Evolutionary conservation across 2,797 vertebrate species (phyloP), one percentile per base, ranked within the genome.

Genomic region (Apogon hyalosoma): DNA sequence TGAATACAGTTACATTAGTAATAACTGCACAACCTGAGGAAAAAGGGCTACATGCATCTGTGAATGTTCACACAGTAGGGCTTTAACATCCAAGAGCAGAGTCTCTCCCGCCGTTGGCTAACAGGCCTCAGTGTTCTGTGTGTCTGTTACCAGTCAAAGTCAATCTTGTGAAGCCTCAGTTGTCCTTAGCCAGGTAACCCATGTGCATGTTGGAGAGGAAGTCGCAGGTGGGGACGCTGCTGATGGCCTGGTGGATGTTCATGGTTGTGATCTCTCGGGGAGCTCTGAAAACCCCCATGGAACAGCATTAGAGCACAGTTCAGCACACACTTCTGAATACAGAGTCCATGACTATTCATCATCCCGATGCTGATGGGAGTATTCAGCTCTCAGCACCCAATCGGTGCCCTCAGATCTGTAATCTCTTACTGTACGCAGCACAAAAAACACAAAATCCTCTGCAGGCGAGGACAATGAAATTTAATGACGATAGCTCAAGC

Each of bases 151-250:
- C 19, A 40, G 49, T 46, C 33, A 11, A 0, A 12, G 52, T 69
- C 64, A 33, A 3, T 43, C 4, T 6, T 10, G 12, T 24, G 45
- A n/a, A 1, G 42, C 38, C 52, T 88, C 84, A 90, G 75, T 87
- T 85, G 31, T 98, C 95, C 82, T 96, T 95, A 18, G 92, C 85
- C 86, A 96, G 66, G 82, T 94, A 92, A 58, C 97, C 98, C 98
- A 99, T 97, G 91, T 98, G 94, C 63, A 94, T 91, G 92, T 98
- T 99, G 72, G 97, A 97, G 78, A 99, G 95, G 89, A 99, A 99
- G 92, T 99, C 98, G 81, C 97, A 96, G 83, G 95, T 95, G 62
- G 98, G 96, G 90, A 97, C 93, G 87, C 93, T 96, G 79, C 95
- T 90, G 85, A 97, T 93, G 14, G 98, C 97, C 92, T 98, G 96